A percentile compares a stretch with the other conserved stretches of the same genome.
These are phyloP conservation scores for Amazona ochrocephala DNA, from an alignment of 2,797 vertebrate genomes.

Conservation along the genomic window DNA sequence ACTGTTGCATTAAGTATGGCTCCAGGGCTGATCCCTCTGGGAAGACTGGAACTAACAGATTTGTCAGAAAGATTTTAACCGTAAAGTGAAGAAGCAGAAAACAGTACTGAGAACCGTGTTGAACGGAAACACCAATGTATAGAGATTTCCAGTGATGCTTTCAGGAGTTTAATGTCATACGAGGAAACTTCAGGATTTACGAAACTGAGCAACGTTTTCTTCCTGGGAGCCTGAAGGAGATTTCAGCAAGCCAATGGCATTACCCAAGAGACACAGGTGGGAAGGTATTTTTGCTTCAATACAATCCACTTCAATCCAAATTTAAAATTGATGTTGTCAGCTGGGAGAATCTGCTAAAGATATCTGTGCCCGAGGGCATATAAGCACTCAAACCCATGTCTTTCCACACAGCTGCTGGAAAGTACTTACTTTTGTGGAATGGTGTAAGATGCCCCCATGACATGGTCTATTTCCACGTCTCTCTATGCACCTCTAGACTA, in stretches of 20 bases:
- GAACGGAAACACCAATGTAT: fast-evolving
- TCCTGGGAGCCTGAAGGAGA: neutral
- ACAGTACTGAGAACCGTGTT: neutral
- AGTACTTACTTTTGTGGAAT: neutral
- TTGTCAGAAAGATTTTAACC: neutral
- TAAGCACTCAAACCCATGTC: neutral
- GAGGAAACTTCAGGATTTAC: neutral
- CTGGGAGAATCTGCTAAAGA: neutral
- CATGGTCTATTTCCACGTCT: neutral
- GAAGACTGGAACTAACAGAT: neutral
- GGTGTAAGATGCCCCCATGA: neutral
- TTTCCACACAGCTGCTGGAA: neutral
- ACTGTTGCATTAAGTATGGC: neutral
- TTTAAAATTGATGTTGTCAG: neutral
- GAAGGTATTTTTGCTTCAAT: neutral
- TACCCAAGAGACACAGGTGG: neutral
- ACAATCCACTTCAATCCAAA: neutral
- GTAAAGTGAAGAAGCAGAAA: neutral
- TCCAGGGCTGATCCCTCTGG: neutral
- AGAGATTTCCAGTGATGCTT: neutral
- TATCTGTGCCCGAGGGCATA: neutral
- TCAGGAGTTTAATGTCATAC: neutral
- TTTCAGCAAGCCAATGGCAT: neutral
- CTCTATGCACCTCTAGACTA: fast-evolving
- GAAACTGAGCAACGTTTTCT: neutral